phyloP scores from a whole-genome alignment of 2,113 vertebrate genomes.

The Anas platyrhynchos region DNA sequence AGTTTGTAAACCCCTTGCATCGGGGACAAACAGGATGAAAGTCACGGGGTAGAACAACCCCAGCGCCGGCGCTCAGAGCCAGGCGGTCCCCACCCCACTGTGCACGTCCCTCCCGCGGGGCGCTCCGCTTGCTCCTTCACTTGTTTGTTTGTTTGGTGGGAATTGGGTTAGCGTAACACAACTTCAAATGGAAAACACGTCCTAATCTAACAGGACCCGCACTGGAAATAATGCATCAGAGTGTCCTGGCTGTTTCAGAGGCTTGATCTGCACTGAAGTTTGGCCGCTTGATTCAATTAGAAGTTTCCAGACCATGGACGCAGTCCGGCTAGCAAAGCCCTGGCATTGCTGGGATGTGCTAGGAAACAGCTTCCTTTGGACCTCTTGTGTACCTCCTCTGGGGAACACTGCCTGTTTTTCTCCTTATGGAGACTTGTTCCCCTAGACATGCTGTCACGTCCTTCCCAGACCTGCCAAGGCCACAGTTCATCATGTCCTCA shows the following conservation, averaged over 20 bases:
- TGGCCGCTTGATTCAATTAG: neutral
- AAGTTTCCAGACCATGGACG: conserved; percentile 30
- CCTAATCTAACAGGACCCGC: neutral
- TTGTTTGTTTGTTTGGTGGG: conserved; percentile 44
- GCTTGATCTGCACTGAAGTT: neutral
- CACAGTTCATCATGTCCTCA: neutral
- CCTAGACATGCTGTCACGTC: accelerated
- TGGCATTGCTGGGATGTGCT: neutral
- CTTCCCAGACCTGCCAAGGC: neutral
- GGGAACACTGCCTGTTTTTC: neutral
- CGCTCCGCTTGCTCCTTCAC: neutral
- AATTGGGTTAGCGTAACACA: conserved; percentile 5
- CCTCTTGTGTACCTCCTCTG: neutral
- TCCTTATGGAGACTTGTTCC: neutral
- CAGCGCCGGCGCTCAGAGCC: neutral
- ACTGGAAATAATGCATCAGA: conserved; percentile 49
- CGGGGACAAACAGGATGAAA: conserved; percentile 48
- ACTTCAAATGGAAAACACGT: conserved; percentile 46
- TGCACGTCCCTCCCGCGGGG: neutral
- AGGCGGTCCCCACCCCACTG: neutral
- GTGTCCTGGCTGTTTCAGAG: neutral
- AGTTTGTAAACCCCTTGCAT: conserved; percentile 39
- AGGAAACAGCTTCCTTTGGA: conserved; percentile 10
- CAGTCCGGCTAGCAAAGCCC: neutral
- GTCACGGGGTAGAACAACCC: neutral